Base-by-base conservation (phyloP, 2,797 vertebrate genomes). In the Hippoglossus hippoglossus region DNA sequence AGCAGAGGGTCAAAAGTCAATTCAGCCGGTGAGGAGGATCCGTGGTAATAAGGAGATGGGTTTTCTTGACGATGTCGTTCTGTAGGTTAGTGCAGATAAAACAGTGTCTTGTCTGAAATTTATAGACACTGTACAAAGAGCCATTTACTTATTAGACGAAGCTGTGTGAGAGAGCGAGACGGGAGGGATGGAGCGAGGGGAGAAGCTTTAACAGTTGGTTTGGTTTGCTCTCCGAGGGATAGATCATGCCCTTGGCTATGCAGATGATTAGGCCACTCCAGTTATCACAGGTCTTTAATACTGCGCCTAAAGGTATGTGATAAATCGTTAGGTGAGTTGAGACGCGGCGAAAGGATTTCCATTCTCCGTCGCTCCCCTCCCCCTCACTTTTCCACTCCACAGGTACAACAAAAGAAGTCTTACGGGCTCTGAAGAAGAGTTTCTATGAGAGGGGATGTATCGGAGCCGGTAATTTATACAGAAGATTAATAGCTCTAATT, bases 301-400 rank as follows among this genome's bases (percentile, higher is more conserved):
- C 86, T 82, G 71, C 1, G 87, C 94, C 92, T 91, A 75, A 89
- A 93, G 94, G 89, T 91, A 79, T 86, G 76, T 89, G 91, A 93
- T 93, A 94, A 94, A 93, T 94, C 87, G 85, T 89, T 92, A 84
- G 89, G 90, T 94, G 91, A 91, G 92, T 90, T 90, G 89, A 93
- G 86, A 87, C 75, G 73, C 70, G 77, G 84, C 51, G 49, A 54
- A 59, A 67, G 76, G 81, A 80, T 75, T 87, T 82, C 84, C 65
- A 73, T 79, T 80, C 56, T 44, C 83, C 73, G 69, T 71, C 73
- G 2, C 70, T 71, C 65, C 83, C 88, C 63, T 84, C 84, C 88
- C 84, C 83, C 80, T 71, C 69, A 73, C 67, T 77, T 85, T 87
- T 81, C 73, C 60, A 85, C 77, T 92, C 90, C 84, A 93, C 89